Evolutionary conservation across 2,888 invertebrate genomes (phyloP).

Genomic region (Dicyrtoma fusca): DNA sequence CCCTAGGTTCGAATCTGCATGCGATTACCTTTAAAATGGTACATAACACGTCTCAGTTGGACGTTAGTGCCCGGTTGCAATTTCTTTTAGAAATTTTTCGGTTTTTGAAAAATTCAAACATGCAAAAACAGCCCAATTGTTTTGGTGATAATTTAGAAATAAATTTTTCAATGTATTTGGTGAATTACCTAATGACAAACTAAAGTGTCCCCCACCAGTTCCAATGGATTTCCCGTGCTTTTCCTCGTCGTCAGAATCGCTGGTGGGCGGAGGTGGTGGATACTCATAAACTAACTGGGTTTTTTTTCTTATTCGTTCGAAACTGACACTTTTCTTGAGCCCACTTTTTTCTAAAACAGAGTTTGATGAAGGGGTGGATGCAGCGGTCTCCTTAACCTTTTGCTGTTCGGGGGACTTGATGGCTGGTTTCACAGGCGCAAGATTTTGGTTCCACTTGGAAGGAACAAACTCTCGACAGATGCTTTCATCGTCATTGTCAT

Average conservation of each 20-base stretch:
- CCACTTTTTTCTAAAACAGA: slow-evolving; percentile 26
- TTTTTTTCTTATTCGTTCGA: slow-evolving; percentile 53
- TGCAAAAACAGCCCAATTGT: too few relatives aligned
- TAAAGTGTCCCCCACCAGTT: slow-evolving; percentile 16
- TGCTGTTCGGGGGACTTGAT: slow-evolving; percentile 54
- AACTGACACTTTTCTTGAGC: slow-evolving; percentile 54
- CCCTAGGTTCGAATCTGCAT: too few relatives aligned
- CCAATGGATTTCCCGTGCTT: not conserved
- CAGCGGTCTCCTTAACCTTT: not conserved
- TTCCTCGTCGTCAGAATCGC: slow-evolving; percentile 52
- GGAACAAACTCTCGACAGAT: slow-evolving; percentile 47
- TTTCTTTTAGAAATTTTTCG: too few relatives aligned
- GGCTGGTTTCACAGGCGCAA: slow-evolving; percentile 49
- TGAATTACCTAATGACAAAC: slow-evolving; percentile 30
- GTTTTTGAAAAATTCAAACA: too few relatives aligned
- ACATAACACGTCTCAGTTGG: too few relatives aligned
- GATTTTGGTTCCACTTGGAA: slow-evolving; percentile 55
- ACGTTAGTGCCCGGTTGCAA: too few relatives aligned
- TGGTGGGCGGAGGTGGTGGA: slow-evolving; percentile 46
- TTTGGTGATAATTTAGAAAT: too few relatives aligned
- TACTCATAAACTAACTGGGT: slow-evolving; percentile 53
- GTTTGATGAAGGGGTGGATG: not conserved
- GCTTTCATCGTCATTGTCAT: not conserved
- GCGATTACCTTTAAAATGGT: too few relatives aligned
- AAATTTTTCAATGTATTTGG: too few relatives aligned